Conservation (phyloP, 2,797 vertebrate species). For the Artibeus jamaicensis region DNA sequence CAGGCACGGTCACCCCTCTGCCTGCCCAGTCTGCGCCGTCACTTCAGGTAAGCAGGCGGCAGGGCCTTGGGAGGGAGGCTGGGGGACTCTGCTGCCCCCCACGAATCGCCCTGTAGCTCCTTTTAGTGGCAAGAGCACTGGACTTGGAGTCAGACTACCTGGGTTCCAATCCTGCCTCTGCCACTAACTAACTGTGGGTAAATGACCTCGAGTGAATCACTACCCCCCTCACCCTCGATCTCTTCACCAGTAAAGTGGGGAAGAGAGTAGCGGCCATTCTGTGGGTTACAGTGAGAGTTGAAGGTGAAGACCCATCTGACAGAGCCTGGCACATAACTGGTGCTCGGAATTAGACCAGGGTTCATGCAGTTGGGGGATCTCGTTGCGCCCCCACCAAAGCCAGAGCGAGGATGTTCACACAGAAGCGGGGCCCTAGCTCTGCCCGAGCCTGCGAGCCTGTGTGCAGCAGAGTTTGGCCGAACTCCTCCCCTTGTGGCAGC, state of each 20-base stretch:
- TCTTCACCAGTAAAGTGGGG: neutral
- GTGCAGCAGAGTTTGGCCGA: neutral
- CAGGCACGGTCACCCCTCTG: neutral
- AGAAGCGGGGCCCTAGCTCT: neutral
- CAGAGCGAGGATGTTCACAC: neutral
- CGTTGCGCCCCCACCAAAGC: neutral
- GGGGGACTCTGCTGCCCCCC: neutral
- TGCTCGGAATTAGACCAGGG: neutral
- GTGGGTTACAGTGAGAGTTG: neutral
- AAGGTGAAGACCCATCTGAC: neutral
- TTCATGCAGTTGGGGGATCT: neutral
- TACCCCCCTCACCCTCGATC: neutral
- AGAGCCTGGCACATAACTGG: neutral
- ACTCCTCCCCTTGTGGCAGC: neutral
- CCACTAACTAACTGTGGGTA: neutral
- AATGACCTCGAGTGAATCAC: neutral
- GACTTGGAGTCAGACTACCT: constrained; percentile 55
- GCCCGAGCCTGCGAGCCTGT: fast-evolving
- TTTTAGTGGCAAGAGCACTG: neutral
- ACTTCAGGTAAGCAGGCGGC: constrained; percentile 54
- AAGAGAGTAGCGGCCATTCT: neutral
- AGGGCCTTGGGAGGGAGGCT: neutral
- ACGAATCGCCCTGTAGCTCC: neutral
- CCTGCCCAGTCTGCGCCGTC: constrained; percentile 4
- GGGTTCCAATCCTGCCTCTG: constrained; percentile 58